These are phyloP conservation scores for Tribolium castaneum DNA, from an alignment of 1,140 invertebrate genomes.

Conservation along the genomic window DNA sequence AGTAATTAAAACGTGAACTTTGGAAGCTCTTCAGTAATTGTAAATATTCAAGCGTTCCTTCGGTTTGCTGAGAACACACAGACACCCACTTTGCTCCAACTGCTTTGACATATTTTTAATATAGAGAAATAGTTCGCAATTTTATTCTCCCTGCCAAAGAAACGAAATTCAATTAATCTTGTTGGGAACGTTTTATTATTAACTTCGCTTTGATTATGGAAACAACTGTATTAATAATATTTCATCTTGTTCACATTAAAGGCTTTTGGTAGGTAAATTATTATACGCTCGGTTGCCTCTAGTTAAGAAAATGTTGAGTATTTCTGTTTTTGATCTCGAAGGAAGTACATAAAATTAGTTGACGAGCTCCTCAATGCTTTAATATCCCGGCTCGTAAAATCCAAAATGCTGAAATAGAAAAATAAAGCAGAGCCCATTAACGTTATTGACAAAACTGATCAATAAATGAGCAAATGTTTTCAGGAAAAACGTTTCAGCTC, in stretches of 20 bases:
- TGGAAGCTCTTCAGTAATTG: background rate
- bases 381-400: slow-evolving; percentile 1
- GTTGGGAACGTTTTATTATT: too few relatives aligned
- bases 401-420: slow-evolving; percentile 1
- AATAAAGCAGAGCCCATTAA: slow-evolving; percentile 4
- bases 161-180: too few relatives aligned
- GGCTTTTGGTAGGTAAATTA: background rate
- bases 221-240: background rate
- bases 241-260: background rate
- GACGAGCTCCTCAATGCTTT: slow-evolving; percentile 1
- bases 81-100: too few relatives aligned
- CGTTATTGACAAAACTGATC: slow-evolving; percentile 7
- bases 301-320: background rate
- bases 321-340: background rate
- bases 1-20: slow-evolving; percentile 19
- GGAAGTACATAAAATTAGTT: slow-evolving; percentile 8
- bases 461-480: background rate
- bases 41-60: slow-evolving; percentile 14
- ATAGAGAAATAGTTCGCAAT: too few relatives aligned
- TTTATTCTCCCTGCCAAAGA: too few relatives aligned
- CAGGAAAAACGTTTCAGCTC: background rate
- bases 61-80: background rate
- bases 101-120: too few relatives aligned
- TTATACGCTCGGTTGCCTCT: background rate
- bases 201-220: too few relatives aligned